Percentiles rank a stretch among this genome's conserved stretches.
Evolutionary conservation across 2,888 invertebrate species (phyloP).

Genomic region (Linyphia triangularis): DNA sequence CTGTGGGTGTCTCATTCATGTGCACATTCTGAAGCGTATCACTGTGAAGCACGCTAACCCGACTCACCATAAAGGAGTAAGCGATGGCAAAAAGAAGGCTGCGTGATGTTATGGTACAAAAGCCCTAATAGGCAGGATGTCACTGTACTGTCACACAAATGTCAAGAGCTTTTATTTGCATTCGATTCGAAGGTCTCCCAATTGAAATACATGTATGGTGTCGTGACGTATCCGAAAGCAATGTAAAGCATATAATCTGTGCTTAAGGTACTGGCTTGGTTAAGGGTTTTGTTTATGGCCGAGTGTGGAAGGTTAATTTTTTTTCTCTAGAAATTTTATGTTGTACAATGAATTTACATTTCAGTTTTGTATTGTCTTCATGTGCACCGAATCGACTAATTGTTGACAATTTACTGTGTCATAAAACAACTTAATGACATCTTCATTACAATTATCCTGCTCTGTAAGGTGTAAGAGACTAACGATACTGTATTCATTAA

Average conservation of each 20-base stretch:
- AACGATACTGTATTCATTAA: too few species aligned
- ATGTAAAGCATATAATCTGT: not conserved
- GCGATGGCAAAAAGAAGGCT: not conserved
- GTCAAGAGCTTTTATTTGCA: slow-evolving; percentile 4
- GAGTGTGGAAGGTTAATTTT: not conserved
- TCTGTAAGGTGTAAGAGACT: too few species aligned
- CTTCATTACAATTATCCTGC: too few species aligned
- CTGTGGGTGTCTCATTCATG: slow-evolving; percentile 22
- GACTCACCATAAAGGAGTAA: not conserved
- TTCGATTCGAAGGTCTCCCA: not conserved
- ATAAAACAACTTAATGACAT: too few species aligned
- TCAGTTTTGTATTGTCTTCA: too few species aligned
- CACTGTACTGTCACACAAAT: slow-evolving; percentile 5
- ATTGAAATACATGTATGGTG: not conserved
- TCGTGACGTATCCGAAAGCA: not conserved
- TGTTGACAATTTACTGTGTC: too few species aligned
- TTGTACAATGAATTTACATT: too few species aligned
- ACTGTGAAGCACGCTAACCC: not conserved
- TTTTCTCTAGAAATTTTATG: not conserved
- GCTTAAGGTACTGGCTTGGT: not conserved
- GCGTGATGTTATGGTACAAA: slow-evolving; percentile 30
- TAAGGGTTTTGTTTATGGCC: not conserved
- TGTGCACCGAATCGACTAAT: too few species aligned
- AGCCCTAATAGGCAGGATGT: slow-evolving; percentile 22
- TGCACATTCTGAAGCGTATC: slow-evolving; percentile 14